Conservation (phyloP, 2,797 vertebrate species). For the Fringilla coelebs region DNA sequence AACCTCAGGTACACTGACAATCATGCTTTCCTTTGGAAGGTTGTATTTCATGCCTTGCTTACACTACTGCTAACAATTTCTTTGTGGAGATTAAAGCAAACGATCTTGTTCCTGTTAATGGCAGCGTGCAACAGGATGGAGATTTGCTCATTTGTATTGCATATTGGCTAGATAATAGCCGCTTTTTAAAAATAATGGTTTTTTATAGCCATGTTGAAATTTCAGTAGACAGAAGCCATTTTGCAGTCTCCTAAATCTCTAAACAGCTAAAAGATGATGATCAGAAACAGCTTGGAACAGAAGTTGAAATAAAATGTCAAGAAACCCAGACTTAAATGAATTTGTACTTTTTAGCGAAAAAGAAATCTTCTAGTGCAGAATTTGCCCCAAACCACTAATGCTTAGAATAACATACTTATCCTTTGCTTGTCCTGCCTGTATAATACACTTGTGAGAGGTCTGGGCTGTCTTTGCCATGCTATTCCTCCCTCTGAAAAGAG, state of each 20-base stretch:
- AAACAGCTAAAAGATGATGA: background rate
- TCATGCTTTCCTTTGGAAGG: background rate
- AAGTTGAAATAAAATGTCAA: background rate
- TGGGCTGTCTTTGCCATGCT: background rate
- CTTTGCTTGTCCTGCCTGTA: background rate
- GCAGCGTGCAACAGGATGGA: fast-evolving
- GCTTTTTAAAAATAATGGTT: background rate
- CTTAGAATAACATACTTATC: conserved; percentile 30
- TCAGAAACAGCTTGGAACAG: conserved; percentile 13
- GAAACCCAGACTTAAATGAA: background rate
- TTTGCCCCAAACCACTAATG: conserved; percentile 15
- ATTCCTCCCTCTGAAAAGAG: background rate
- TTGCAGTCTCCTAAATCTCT: background rate
- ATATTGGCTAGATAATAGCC: background rate
- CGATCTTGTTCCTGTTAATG: background rate
- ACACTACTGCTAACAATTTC: background rate
- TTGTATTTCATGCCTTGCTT: background rate
- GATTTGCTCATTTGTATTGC: background rate
- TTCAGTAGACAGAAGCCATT: background rate
- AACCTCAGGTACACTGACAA: background rate
- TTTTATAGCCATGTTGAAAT: background rate
- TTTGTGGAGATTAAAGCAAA: background rate
- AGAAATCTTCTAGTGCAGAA: conserved; percentile 13
- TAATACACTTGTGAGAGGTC: background rate
- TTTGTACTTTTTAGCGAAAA: background rate